A percentile compares a stretch with the other conserved stretches of the same genome.
Evolutionary conservation across 2,888 invertebrate genomes (phyloP).

Genomic region (Euphydryas editha): DNA sequence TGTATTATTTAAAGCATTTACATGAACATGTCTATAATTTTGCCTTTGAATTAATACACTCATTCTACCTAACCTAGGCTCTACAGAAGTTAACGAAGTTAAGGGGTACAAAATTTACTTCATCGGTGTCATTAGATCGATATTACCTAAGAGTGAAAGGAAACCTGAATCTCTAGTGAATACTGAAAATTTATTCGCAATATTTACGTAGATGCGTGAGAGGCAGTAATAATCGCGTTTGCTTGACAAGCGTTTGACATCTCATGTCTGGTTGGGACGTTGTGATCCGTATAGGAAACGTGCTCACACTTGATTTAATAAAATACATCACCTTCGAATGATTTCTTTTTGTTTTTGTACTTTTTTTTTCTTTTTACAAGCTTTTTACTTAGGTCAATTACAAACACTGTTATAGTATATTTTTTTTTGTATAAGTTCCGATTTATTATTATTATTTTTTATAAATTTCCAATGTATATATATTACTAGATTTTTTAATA

Average conservation of each 20-base stretch:
- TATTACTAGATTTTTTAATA: neutral
- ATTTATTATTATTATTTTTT: too few species aligned
- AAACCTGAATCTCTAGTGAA: neutral
- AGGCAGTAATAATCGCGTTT: constrained; percentile 28
- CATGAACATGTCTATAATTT: too few species aligned
- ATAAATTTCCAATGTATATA: neutral
- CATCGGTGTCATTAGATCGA: neutral
- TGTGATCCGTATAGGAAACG: constrained; percentile 16
- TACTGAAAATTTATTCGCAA: neutral
- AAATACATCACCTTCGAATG: constrained; percentile 21
- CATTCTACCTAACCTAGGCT: too few species aligned
- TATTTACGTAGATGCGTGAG: constrained; percentile 7
- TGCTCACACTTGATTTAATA: constrained; percentile 32
- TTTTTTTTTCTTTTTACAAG: too few species aligned
- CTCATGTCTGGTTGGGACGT: constrained; percentile 26
- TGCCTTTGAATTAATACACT: too few species aligned
- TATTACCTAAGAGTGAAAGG: neutral
- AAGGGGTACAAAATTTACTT: neutral
- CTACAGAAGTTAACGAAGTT: too few species aligned
- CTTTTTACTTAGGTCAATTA: too few species aligned
- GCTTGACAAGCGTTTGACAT: constrained; percentile 33
- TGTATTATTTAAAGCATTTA: too few species aligned
- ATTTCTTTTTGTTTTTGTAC: constrained; percentile 3
- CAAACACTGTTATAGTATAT: too few species aligned
- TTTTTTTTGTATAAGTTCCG: too few species aligned